Evolutionary conservation across 1,140 invertebrate species (phyloP), one percentile per base, ranked within the genome.

Genomic region (Bombus turneri): DNA sequence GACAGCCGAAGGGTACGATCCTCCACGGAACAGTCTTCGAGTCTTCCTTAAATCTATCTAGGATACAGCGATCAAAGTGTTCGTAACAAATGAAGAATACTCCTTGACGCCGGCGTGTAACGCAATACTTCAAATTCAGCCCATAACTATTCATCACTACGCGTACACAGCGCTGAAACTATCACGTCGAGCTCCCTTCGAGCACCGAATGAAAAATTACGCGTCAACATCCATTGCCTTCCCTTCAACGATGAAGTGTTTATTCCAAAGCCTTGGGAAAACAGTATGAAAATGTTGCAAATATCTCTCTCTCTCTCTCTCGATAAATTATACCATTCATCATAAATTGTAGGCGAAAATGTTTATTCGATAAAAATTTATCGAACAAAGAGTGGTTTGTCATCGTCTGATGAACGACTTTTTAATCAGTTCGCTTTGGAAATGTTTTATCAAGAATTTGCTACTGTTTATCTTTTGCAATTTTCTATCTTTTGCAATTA

Each of bases 21-120:
- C 5, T 37, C 39, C 22, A 12, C n/a, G 34, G 9, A 53, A 53
- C 18, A 22, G 47, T 28, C 43, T 31, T 31, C 2, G 9, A 66
- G 34, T n/a, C 79, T 37, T n/a, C 34, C 47, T 71, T 31, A 18
- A 39, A 66, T 31, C 53, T 57, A 47, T 72, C 39, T 4, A 53
- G 43, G 22, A 79, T 31, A 34, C 74, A 64, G 6, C 69, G 18
- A 53, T 41, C 47, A 22, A 43, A 47, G 75, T 72, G 62, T 80
- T 69, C 25, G 28, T 77, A 53, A 69, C 31, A 77, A 83, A 83
- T 57, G 81, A 64, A 69, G 64, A 31, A 69, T 18, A 47, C 10
- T 4, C 8, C 37, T 28, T 43, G 18, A 10, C 1, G 8, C 64
- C 10, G 6, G 6, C 13, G 28, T 1, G 13, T 34, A 62, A 68